These are phyloP conservation scores for Pseudorasbora parva DNA, from an alignment of 2,113 vertebrate genomes.

Conservation along the genomic window DNA sequence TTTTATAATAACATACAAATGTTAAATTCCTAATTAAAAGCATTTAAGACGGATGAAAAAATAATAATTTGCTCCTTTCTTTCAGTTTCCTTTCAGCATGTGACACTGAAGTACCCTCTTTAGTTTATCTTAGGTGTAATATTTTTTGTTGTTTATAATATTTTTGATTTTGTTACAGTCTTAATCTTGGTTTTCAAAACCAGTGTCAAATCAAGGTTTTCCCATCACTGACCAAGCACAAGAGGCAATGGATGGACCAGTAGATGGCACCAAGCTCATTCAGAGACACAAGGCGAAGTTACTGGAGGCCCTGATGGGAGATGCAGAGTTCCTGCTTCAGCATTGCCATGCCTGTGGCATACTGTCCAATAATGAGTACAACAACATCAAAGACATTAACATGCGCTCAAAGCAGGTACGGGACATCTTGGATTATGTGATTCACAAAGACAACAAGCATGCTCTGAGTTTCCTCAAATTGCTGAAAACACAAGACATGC, in stretches of 20 bases:
- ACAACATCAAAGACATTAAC: slow-evolving; percentile 62
- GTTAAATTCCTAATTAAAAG: no score
- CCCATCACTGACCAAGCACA: not conserved
- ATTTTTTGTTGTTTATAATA: not conserved
- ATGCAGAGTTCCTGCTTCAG: slow-evolving; percentile 74
- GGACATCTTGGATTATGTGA: slow-evolving; percentile 73
- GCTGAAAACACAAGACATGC: slow-evolving; percentile 59
- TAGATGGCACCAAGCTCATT: slow-evolving; percentile 60
- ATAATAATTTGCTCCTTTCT: no score
- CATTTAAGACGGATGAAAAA: no score
- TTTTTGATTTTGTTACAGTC: slow-evolving; percentile 8
- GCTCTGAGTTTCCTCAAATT: slow-evolving; percentile 64
- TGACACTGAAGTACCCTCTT: not conserved
- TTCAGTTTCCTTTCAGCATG: not conserved
- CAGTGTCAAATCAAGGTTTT: not conserved
- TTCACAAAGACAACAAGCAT: slow-evolving; percentile 60
- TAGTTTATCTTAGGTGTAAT: not conserved
- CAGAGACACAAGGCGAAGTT: slow-evolving; percentile 63
- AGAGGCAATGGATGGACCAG: slow-evolving; percentile 60
- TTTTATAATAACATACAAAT: not conserved
- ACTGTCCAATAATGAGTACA: slow-evolving; percentile 65
- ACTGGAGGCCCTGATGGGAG: slow-evolving; percentile 67
- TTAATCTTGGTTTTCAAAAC: not conserved
- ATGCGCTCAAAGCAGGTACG: slow-evolving; percentile 65
- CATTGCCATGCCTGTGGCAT: slow-evolving; percentile 66